Percentiles rank a stretch among this genome's conserved stretches.
phyloP scores from a whole-genome alignment of 2,797 vertebrate genomes.

The Pampus argenteus region DNA sequence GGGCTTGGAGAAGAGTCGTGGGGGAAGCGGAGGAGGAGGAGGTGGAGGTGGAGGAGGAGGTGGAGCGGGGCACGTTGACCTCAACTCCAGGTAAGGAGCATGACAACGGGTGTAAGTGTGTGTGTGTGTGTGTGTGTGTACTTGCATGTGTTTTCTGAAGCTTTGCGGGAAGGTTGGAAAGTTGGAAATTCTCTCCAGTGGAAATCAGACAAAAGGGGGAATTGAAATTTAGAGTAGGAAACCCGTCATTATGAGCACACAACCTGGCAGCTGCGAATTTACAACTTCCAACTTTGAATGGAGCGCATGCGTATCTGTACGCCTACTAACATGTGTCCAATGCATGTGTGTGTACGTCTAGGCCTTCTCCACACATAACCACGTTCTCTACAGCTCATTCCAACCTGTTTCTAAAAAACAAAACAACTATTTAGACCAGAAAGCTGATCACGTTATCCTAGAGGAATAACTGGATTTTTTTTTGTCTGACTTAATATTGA shows the following conservation, averaged over 20 bases:
- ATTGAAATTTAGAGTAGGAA: neutral
- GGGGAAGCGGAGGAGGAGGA: slow-evolving; percentile 82
- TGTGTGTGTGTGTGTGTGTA: neutral
- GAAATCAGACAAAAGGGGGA: neutral
- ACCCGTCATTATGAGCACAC: neutral
- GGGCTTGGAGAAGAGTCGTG: slow-evolving; percentile 92
- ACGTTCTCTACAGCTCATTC: slow-evolving; percentile 9
- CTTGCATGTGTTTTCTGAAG: slow-evolving; percentile 22
- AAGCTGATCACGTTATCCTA: neutral
- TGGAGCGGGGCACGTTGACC: slow-evolving; percentile 54
- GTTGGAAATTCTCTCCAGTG: slow-evolving; percentile 48
- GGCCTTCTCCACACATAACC: neutral
- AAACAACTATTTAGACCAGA: neutral
- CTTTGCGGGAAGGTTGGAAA: slow-evolving; percentile 31
- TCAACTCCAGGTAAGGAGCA: slow-evolving; percentile 78
- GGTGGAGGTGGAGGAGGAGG: slow-evolving; percentile 48
- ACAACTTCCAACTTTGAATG: slow-evolving; percentile 34
- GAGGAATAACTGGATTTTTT: neutral
- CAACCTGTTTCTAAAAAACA: neutral
- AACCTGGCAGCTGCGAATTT: slow-evolving; percentile 20
- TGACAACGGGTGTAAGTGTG: neutral
- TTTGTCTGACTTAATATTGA: neutral
- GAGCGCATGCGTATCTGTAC: neutral
- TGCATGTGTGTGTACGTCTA: slow-evolving; percentile 11
- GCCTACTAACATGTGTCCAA: slow-evolving; percentile 22